These are phyloP conservation scores for Ectobius pallidus DNA, from an alignment of 2,888 invertebrate genomes.

Conservation along the genomic window DNA sequence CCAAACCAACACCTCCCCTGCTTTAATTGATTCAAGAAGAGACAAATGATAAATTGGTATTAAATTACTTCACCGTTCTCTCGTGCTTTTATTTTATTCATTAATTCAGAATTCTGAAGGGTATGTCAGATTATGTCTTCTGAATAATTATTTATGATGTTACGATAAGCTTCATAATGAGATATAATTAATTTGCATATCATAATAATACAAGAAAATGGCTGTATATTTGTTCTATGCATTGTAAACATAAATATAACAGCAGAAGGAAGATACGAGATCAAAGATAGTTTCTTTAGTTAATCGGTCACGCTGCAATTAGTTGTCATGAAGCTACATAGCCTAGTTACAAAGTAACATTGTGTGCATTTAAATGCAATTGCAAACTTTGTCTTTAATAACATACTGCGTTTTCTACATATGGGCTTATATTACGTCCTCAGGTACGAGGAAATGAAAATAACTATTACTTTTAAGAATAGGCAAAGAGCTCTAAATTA, in stretches of 20 bases:
- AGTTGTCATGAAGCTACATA: too few species aligned
- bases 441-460: too few species aligned
- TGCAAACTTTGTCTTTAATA: too few species aligned
- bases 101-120: background rate
- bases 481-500: too few species aligned
- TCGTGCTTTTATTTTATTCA: slow-evolving; percentile 1
- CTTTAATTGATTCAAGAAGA: slow-evolving; percentile 27
- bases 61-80: slow-evolving; percentile 17
- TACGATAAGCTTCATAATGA: background rate
- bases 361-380: too few species aligned
- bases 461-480: too few species aligned
- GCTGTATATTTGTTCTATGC: background rate
- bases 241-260: background rate
- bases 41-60: slow-evolving; percentile 31
- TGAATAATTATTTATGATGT: slow-evolving; percentile 9
- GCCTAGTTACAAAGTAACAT: too few species aligned
- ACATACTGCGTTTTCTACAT: too few species aligned
- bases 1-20: slow-evolving; percentile 28
- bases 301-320: too few species aligned
- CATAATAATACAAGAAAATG: background rate
- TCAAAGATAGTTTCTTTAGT: too few species aligned
- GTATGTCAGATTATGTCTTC: slow-evolving; percentile 20
- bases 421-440: too few species aligned
- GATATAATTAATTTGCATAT: slow-evolving; percentile 15
- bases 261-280: background rate